Base-by-base conservation (phyloP, 1,140 invertebrate genomes). In the Nymphalis io region DNA sequence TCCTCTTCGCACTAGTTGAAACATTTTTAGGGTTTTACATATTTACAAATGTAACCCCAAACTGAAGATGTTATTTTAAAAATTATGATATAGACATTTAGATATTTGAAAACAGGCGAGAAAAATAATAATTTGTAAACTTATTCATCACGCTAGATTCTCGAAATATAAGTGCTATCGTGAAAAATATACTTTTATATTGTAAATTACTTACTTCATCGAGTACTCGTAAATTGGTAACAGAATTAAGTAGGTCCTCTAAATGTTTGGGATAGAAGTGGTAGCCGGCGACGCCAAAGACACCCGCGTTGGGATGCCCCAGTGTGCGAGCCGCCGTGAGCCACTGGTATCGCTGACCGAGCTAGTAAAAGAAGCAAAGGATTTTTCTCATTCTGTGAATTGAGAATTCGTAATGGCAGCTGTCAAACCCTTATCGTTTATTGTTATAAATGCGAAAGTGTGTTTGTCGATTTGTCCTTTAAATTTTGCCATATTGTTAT, bases 241-340 rank as follows among this genome's bases (percentile, higher is more conserved):
- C 68, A n/a, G 72, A 71, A n/a, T 80, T 73, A 4, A 89, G 74
- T 8, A 91, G 51, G 27, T 89, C 84, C 21, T 82, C 78, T 4
- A 91, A 67, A 42, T 89, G 87, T 40, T 74, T 61, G 0, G 84
- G 85, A 42, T 89, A 74, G 72, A 91, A 86, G 69, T 91, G 89
- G 57, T 75, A 91, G 8, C 89, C 89, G 1, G 86, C 79, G 1
- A 91, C 89, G 5, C 89, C 89, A 8, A 89, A 70, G 13, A 79
- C 77, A 3, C 78, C 85, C n/a, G 81, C 79, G 23, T 70, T 78
- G 0, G 77, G 39, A n/a, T 72, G 66, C 1, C 67, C 75, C 3
- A 89, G 63, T 0, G 80, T 73, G 0, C 80, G 73, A 0, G 88
- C 88, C 0, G 85, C 88, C 0, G 87, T 90, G 44, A 89, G 70